phyloP scores from a whole-genome alignment of 2,797 vertebrate genomes.

The Nasua narica region DNA sequence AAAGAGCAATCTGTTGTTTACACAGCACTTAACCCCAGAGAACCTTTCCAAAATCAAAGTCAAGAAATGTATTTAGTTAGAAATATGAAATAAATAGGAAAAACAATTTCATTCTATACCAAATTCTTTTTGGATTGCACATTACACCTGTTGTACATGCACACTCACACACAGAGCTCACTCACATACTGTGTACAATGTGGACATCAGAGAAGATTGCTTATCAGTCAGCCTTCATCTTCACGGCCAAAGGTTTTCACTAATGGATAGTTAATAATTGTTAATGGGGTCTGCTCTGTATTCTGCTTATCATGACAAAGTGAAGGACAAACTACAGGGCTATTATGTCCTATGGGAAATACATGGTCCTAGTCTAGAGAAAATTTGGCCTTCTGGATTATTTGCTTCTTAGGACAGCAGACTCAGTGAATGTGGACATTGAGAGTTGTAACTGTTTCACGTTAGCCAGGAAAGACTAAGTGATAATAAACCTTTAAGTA shows the following conservation, averaged over 20 bases:
- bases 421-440: background rate
- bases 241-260: background rate
- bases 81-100: background rate
- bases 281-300: background rate
- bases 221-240: background rate
- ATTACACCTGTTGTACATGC: background rate
- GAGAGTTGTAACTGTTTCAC: background rate
- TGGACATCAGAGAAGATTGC: background rate
- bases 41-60: slow-evolving; percentile 11
- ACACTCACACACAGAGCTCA: background rate
- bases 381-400: background rate
- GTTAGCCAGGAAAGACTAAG: background rate
- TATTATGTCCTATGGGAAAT: background rate
- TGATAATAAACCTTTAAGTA: background rate
- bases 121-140: background rate
- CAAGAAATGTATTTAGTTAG: background rate
- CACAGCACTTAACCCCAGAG: background rate
- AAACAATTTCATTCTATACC: background rate
- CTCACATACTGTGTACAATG: background rate
- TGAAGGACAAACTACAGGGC: background rate
- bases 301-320: background rate
- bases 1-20: background rate
- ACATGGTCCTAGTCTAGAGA: background rate
- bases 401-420: background rate
- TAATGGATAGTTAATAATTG: background rate